Percentiles rank a stretch among this genome's conserved stretches.
These are phyloP conservation scores for Periplaneta americana DNA, from an alignment of 1,140 invertebrate genomes.

Conservation along the genomic window DNA sequence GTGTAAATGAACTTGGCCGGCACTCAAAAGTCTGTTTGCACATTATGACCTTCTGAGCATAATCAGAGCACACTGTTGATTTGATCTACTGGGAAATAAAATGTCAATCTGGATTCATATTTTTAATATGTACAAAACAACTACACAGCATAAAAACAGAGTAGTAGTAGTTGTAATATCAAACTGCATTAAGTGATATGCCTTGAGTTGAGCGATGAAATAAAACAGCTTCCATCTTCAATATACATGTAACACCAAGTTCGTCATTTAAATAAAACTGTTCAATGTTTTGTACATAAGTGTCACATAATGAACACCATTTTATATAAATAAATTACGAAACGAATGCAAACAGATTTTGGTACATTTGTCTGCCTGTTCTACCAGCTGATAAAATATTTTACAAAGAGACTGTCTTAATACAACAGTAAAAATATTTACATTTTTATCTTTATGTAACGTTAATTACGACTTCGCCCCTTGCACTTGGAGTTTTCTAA, in stretches of 20 bases:
- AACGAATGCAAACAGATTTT: not conserved
- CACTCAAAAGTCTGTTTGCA: not conserved
- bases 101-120: no score
- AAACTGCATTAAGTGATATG: not conserved
- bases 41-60: not conserved
- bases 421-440: no score
- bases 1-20: not conserved
- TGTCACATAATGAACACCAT: not conserved
- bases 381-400: not conserved
- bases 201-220: not conserved
- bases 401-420: not conserved
- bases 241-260: no score
- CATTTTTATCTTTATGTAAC: not conserved
- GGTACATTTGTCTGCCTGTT: not conserved
- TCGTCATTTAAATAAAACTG: no score
- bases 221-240: not conserved
- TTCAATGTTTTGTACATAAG: not conserved
- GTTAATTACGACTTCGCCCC: not conserved
- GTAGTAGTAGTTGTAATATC: not conserved
- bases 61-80: not conserved
- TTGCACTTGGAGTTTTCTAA: slow-evolving; percentile 44
- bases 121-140: not conserved
- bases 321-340: not conserved
- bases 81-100: not conserved
- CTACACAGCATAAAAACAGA: not conserved